Evolutionary conservation across 2,797 vertebrate species (phyloP), one percentile per base, ranked within the genome.

Genomic region (Schizopygopsis pylzovi): DNA sequence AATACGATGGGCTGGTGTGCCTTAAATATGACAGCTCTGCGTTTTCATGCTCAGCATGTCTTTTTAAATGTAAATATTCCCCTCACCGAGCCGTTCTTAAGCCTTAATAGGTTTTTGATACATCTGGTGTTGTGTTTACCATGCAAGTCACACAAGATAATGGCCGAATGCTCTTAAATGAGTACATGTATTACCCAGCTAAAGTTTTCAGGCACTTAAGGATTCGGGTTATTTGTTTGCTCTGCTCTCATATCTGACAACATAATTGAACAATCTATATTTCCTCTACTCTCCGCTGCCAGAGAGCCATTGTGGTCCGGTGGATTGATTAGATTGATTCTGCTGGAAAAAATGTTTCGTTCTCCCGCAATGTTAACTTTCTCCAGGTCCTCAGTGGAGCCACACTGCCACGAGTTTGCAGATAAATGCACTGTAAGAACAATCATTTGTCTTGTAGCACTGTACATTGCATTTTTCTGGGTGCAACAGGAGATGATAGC

Each of bases 271-370:
- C 84, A 77, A 86, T 89, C 89, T 87, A 89, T 90, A 88, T 80
- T 81, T 89, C 70, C 75, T 78, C 80, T 68, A 20, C 81, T 83
- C 67, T 80, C 49, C 65, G n/a, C 72, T 72, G 85, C 76, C 68
- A 78, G 72, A 84, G 72, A 82, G 43, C 78, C 87, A 88, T 80
- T 87, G 84, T 88, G 85, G 87, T 88, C 61, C 49, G 2, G 52
- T 75, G 87, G 77, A 89, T 89, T 88, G 87, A 91, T 89, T 85
- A 80, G 83, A 89, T 87, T 87, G 89, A 91, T 89, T 89, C 79
- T 76, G 76, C 61, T 75, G 43, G 78, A 79, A 85, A 85, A 61
- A 78, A 76, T 59, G 59, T 85, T 82, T 71, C 37, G 67, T 87
- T 89, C 61, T 85, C 54, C 70, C 11, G 59, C 65, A 79, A 63